These are phyloP conservation scores for Cyprinella venusta DNA, from an alignment of 2,797 vertebrate genomes.

Conservation along the genomic window DNA sequence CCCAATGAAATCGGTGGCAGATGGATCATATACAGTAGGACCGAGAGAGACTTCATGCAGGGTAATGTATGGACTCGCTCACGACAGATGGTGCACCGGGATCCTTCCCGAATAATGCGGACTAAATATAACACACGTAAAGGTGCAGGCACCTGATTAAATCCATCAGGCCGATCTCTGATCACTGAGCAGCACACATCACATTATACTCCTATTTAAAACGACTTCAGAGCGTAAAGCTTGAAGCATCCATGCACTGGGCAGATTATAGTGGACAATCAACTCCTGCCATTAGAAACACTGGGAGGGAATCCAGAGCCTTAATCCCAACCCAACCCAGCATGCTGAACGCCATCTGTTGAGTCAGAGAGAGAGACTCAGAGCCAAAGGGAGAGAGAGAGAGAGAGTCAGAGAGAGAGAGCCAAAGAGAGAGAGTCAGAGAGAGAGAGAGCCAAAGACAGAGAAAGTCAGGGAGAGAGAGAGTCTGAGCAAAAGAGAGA, in stretches of 20 bases:
- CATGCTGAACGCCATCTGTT: slow-evolving; percentile 86
- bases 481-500: too few species aligned
- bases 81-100: slow-evolving; percentile 28
- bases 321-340: slow-evolving; percentile 85
- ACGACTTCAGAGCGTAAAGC: slow-evolving; percentile 19
- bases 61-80: slow-evolving; percentile 7
- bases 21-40: slow-evolving; percentile 24
- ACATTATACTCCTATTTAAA: slow-evolving; percentile 16
- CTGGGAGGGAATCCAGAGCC: slow-evolving; percentile 79
- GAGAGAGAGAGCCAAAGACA: too few species aligned
- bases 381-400: slow-evolving; percentile 66
- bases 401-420: background rate
- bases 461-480: too few species aligned
- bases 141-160: slow-evolving; percentile 20
- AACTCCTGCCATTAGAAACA: slow-evolving; percentile 79
- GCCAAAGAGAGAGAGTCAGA: too few species aligned
- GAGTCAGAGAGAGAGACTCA: slow-evolving; percentile 73
- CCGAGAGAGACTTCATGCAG: slow-evolving; percentile 6
- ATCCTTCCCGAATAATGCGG: background rate
- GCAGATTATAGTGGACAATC: slow-evolving; percentile 79
- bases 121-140: background rate
- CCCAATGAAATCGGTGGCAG: slow-evolving; percentile 22
- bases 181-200: slow-evolving; percentile 23
- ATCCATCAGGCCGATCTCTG: slow-evolving; percentile 6
- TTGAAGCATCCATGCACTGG: slow-evolving; percentile 64